Evolutionary conservation across 2,113 vertebrate species (phyloP).

Genomic region (Fulica atra): DNA sequence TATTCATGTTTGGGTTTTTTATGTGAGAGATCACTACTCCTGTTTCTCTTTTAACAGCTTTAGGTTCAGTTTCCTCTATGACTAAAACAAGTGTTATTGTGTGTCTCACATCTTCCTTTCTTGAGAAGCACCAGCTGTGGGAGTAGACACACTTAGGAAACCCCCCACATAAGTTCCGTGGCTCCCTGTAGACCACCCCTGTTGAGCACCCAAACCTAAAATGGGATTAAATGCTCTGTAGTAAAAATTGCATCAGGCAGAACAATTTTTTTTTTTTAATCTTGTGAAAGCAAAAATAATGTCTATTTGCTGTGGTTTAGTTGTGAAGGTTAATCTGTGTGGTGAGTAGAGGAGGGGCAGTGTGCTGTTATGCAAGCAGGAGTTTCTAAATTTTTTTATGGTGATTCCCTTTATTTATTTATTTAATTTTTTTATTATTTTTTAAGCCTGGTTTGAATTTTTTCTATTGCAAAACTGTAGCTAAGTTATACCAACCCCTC

Average conservation of each 20-base stretch:
- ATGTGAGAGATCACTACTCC: neutral
- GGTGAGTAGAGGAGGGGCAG: neutral
- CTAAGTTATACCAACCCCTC: neutral
- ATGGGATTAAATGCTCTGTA: neutral
- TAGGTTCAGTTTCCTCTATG: slow-evolving; percentile 34
- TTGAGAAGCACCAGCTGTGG: slow-evolving; percentile 23
- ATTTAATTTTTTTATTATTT: neutral
- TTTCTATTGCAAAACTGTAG: neutral
- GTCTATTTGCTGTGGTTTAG: neutral
- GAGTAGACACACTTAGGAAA: slow-evolving; percentile 39
- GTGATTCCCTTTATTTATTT: neutral
- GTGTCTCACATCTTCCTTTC: slow-evolving; percentile 45
- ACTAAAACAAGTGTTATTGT: slow-evolving; percentile 17
- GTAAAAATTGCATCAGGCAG: neutral
- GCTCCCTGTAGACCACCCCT: neutral
- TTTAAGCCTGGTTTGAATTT: neutral
- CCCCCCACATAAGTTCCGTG: neutral
- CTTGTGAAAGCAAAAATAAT: neutral
- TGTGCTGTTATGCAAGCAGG: neutral
- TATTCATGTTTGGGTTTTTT: neutral
- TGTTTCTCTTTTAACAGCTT: neutral
- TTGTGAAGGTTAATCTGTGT: neutral
- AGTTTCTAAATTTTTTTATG: neutral
- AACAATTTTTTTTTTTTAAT: neutral
- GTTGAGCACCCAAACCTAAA: neutral